These are phyloP conservation scores for Neogale vison DNA, from an alignment of 2,113 vertebrate species.

Conservation along the genomic window DNA sequence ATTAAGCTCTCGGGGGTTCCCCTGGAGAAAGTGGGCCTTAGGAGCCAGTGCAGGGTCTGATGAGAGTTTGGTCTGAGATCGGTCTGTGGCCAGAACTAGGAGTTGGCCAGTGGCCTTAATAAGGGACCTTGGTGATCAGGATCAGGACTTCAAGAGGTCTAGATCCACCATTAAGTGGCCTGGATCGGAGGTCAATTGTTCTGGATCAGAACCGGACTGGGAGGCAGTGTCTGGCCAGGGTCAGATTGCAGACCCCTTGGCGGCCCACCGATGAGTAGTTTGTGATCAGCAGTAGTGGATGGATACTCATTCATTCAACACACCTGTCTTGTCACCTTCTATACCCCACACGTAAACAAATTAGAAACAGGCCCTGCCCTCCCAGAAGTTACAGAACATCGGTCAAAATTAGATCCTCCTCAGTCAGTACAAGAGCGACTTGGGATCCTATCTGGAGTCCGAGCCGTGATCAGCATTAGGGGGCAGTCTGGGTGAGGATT, in stretches of 20 bases:
- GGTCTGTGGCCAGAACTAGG: background rate
- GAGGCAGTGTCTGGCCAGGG: background rate
- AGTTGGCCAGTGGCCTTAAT: background rate
- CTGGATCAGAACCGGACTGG: background rate
- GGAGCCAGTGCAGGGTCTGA: background rate
- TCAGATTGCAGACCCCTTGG: background rate
- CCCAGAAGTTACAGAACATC: background rate
- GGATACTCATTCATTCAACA: background rate
- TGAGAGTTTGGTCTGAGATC: background rate
- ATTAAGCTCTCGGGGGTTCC: rapidly evolving
- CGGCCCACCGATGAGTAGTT: background rate
- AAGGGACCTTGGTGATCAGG: background rate
- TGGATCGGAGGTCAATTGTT: background rate
- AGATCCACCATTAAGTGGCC: background rate
- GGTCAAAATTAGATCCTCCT: background rate
- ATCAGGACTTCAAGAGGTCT: background rate
- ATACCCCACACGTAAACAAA: background rate
- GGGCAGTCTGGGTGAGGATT: background rate
- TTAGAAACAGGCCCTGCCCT: background rate
- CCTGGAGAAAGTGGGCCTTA: background rate
- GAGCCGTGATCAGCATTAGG: background rate
- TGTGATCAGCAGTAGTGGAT: background rate
- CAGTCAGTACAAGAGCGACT: background rate
- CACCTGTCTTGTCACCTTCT: background rate
- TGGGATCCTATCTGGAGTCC: background rate